These are phyloP conservation scores for Stratiomys singularior DNA, from an alignment of 2,888 invertebrate species.

Conservation along the genomic window DNA sequence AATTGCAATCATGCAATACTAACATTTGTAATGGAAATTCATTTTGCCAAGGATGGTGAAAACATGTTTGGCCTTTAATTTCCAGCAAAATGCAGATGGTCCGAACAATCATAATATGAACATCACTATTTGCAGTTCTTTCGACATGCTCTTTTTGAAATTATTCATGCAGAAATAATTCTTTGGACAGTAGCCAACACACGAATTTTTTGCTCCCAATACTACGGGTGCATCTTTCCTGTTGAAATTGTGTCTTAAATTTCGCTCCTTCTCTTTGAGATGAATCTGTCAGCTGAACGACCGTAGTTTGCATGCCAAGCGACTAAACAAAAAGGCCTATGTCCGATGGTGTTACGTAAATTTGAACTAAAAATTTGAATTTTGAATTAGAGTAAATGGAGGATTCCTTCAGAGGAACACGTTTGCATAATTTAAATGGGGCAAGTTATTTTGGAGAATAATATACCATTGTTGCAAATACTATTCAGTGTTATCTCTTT, in stretches of 20 bases:
- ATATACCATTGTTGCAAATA: too few relatives aligned
- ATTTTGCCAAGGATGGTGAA: not conserved
- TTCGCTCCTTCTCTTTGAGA: not conserved
- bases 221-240: not conserved
- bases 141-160: slow-evolving; percentile 21
- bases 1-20: too few relatives aligned
- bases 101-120: not conserved
- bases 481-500: too few relatives aligned
- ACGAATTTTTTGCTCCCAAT: slow-evolving; percentile 3
- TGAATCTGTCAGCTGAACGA: not conserved
- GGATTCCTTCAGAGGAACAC: too few relatives aligned
- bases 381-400: too few relatives aligned
- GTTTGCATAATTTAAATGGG: too few relatives aligned
- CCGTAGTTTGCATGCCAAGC: too few relatives aligned
- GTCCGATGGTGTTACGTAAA: too few relatives aligned
- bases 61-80: slow-evolving; percentile 4
- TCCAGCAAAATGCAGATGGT: slow-evolving; percentile 1
- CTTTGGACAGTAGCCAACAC: slow-evolving; percentile 27
- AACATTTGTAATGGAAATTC: not conserved
- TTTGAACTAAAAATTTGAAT: too few relatives aligned
- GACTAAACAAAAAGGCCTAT: too few relatives aligned
- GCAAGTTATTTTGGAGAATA: too few relatives aligned
- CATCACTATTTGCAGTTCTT: not conserved
- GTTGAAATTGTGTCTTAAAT: not conserved
- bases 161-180: slow-evolving; percentile 36